These are phyloP conservation scores for Caenorhabditis japonica DNA, from an alignment of 2,888 invertebrate genomes.

Conservation along the genomic window DNA sequence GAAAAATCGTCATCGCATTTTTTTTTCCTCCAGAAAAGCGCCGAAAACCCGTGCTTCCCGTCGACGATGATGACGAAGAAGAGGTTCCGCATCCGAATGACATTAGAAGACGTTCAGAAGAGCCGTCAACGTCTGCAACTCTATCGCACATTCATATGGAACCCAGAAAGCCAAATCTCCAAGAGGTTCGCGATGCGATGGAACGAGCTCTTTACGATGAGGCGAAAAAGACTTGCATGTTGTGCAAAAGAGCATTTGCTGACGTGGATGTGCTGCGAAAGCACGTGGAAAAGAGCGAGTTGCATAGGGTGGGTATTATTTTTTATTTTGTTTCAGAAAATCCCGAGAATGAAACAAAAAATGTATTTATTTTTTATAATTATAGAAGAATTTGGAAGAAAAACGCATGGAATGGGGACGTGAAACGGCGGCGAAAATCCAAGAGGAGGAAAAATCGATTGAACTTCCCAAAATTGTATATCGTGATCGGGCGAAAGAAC, in stretches of 20 bases:
- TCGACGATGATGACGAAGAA: conserved; percentile 29
- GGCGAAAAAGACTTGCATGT: conserved; percentile 82
- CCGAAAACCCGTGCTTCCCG: not conserved
- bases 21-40: conserved; percentile 42
- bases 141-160: not conserved
- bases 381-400: conserved; percentile 66
- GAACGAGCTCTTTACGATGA: conserved; percentile 75
- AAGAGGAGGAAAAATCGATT: conserved; percentile 13
- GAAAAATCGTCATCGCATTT: too few species aligned
- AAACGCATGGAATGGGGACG: conserved; percentile 61
- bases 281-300: conserved; percentile 91
- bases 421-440: conserved; percentile 35
- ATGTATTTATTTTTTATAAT: not conserved
- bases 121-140: conserved; percentile 16
- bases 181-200: conserved; percentile 53
- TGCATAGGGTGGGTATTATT: conserved; percentile 84
- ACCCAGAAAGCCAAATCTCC: conserved; percentile 8
- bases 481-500: conserved; percentile 94
- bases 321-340: not conserved
- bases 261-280: conserved; percentile 88
- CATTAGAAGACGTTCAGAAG: conserved; percentile 8
- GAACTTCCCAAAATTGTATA: conserved; percentile 80
- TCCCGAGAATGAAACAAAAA: too few species aligned
- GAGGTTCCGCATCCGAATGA: conserved; percentile 9
- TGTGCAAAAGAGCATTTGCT: conserved; percentile 95